Evolutionary conservation across 2,888 invertebrate species (phyloP), one percentile per base, ranked within the genome.

Genomic region (Meiosimyza platycephala): DNA sequence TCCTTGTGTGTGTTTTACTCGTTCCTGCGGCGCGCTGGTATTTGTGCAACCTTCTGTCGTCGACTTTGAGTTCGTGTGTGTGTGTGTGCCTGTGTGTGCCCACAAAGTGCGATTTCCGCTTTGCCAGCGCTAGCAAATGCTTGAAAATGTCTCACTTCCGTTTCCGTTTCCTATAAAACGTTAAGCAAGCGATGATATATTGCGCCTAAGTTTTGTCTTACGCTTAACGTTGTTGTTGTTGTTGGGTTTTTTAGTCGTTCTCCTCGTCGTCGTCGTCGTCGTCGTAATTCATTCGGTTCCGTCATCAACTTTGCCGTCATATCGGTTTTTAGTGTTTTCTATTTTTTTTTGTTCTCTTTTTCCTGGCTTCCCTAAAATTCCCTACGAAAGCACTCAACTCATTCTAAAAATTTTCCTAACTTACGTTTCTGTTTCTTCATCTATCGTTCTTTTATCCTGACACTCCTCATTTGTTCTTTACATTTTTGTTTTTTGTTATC

Each of bases 91-190:
- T 60, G 57, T 57, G 60, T 18, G 48, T 55, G 33, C 66, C 69
- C 69, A 28, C 60, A 70, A 51, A 70, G 60, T 62, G 70, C 60
- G 62, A 70, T 52, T 62, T 70, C 62, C 70, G 70, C 60, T 70
- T 62, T 59, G 54, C 18, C 54, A 40, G 40, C 9, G 40, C 40
- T 48, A 70, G 63, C 63, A 57, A 70, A 70, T 70, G 63, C 70
- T 54, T 52, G 70, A 52, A 63, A 70, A 70, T 70, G 54, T 63
- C 63, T 62, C 40, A 63, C 70, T 70, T 70, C 70, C 70, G 70
- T 63, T 70, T 70, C 70, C 70, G 70, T 9, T 63, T 18, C 33
- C 69, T 60, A 22, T 18, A 40, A 33, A 52, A 28, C 15, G 18
- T 64, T 15, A n/a, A 65, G 52, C 52, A 52, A 22, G 48, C 55